A percentile compares a stretch with the other conserved stretches of the same genome.
Evolutionary conservation across 2,888 invertebrate genomes (phyloP).

Genomic region (Tachystola acroxantha): DNA sequence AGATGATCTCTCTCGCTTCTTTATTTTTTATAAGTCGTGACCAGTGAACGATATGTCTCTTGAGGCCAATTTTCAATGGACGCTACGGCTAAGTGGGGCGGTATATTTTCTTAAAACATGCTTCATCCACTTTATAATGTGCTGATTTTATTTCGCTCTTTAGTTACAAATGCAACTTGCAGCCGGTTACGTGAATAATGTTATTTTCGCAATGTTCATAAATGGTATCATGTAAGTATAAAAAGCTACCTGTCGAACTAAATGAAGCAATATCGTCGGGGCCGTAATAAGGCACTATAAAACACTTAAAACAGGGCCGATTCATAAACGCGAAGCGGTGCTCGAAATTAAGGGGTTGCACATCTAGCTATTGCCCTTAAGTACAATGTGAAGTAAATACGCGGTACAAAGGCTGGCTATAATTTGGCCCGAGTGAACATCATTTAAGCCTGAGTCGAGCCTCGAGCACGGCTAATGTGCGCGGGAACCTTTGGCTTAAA

Average conservation of each 20-base stretch:
- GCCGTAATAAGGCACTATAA: constrained; percentile 39
- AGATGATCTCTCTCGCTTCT: constrained; percentile 30
- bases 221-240: no score
- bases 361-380: constrained; percentile 72
- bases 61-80: constrained; percentile 33
- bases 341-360: constrained; percentile 59
- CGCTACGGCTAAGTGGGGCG: constrained; percentile 34
- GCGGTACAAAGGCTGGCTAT: constrained; percentile 60
- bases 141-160: constrained; percentile 24
- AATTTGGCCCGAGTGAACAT: constrained; percentile 71
- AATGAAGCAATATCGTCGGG: constrained; percentile 34
- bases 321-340: constrained; percentile 51
- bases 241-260: not conserved
- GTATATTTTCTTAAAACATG: constrained; percentile 21
- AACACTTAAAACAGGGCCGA: constrained; percentile 47
- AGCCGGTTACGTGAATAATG: no score
- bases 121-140: constrained; percentile 22
- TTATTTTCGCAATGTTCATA: no score
- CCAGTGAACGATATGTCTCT: constrained; percentile 24
- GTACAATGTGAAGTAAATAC: constrained; percentile 75
- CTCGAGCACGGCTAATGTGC: constrained; percentile 59
- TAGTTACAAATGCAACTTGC: constrained; percentile 6
- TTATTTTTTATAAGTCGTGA: constrained; percentile 17
- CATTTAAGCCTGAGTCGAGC: constrained; percentile 61
- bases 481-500: constrained; percentile 59